A percentile compares a stretch with the other conserved stretches of the same genome.
phyloP scores from a whole-genome alignment of 2,113 vertebrate genomes.

The Corvus moneduloides region DNA sequence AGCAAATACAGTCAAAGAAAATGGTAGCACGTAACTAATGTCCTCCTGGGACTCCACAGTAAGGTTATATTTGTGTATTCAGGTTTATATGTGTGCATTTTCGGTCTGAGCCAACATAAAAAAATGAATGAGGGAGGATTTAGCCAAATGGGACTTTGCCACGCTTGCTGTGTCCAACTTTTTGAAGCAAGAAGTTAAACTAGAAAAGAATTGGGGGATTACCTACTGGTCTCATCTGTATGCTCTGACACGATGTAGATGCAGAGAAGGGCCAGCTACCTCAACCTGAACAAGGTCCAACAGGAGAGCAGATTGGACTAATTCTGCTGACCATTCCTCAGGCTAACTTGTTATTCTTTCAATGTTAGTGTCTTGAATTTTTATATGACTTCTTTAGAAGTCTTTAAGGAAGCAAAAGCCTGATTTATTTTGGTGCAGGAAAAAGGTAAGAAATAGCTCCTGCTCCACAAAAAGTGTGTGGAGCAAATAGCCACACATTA shows the following conservation, averaged over 20 bases:
- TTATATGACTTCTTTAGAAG: background rate
- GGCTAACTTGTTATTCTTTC: background rate
- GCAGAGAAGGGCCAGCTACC: background rate
- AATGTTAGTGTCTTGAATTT: background rate
- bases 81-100: background rate
- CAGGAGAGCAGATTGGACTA: background rate
- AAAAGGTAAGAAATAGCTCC: background rate
- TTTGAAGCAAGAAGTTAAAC: background rate
- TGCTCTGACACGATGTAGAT: background rate
- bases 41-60: background rate
- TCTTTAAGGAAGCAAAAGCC: background rate
- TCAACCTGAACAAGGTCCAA: background rate
- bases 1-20: background rate
- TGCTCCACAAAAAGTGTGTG: background rate
- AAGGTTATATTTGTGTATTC: conserved; percentile 4
- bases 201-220: background rate
- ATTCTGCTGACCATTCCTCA: background rate
- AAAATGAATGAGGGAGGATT: background rate
- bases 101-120: background rate
- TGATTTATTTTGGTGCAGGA: background rate
- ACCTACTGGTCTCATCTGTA: background rate
- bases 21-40: background rate
- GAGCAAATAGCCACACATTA: background rate
- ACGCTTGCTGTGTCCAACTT: background rate
- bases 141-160: background rate